Percentiles rank a stretch among this genome's conserved stretches.
Evolutionary conservation across 2,113 vertebrate genomes (phyloP).

Genomic region (Oryctolagus cuniculus): DNA sequence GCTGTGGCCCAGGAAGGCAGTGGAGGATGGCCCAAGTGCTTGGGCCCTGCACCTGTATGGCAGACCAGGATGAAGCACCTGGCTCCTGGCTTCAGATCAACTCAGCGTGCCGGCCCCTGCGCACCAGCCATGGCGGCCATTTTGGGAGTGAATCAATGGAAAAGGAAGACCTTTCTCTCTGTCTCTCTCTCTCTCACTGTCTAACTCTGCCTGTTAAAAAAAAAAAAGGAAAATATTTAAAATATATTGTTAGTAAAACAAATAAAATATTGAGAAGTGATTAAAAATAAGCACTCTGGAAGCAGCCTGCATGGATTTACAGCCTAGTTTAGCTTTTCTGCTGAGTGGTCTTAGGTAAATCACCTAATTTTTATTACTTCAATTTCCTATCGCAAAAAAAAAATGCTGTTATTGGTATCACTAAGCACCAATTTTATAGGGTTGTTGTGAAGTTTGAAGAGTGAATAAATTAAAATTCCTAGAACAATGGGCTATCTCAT

Average conservation of each 20-base stretch:
- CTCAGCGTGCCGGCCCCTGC: too few species aligned
- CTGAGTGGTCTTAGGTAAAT: background rate
- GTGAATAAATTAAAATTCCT: conserved; percentile 23
- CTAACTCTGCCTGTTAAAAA: too few species aligned
- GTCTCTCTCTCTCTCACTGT: too few species aligned
- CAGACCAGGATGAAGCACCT: too few species aligned
- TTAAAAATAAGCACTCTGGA: background rate
- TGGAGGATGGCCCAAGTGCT: too few species aligned
- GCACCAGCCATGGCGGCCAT: too few species aligned
- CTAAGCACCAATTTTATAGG: background rate
- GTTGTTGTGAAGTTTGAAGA: background rate
- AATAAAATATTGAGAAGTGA: background rate
- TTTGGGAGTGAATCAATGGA: too few species aligned
- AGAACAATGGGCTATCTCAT: background rate
- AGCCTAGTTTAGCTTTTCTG: background rate
- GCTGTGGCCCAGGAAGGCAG: too few species aligned
- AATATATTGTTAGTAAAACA: background rate
- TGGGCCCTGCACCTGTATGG: too few species aligned
- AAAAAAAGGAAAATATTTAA: background rate
- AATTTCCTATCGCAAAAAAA: background rate
- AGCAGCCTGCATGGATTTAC: background rate
- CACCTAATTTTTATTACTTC: background rate
- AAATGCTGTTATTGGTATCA: background rate
- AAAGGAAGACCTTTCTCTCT: too few species aligned
- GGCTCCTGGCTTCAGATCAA: too few species aligned